A percentile compares a stretch with the other conserved stretches of the same genome.
Conservation (phyloP, 2,888 invertebrate species). For the Cantharis flavilabris region DNA sequence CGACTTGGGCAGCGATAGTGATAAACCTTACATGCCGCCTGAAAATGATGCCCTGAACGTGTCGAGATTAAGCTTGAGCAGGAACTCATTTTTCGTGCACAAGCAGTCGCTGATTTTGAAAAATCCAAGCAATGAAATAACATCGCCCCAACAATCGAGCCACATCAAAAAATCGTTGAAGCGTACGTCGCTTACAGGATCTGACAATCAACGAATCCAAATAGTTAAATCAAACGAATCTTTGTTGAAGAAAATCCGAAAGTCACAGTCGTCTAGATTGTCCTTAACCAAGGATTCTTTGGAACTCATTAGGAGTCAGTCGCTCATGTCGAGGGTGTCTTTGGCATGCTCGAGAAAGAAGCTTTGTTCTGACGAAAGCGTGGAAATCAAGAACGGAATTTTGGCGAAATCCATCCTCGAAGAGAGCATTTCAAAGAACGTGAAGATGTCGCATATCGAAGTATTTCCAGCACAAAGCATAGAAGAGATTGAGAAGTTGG, state of each 20-base stretch:
- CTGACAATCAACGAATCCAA: not conserved
- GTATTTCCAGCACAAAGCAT: slow-evolving; percentile 22
- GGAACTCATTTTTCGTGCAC: slow-evolving; percentile 15
- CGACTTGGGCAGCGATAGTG: not conserved
- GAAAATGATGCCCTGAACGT: not conserved
- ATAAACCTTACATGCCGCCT: not conserved
- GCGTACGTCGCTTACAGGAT: not conserved
- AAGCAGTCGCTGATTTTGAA: slow-evolving; percentile 10
- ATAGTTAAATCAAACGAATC: not conserved
- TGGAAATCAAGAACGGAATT: slow-evolving; percentile 18
- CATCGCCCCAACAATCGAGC: not conserved
- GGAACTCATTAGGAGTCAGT: slow-evolving; percentile 24
- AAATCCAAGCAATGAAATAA: not conserved
- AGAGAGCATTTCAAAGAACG: slow-evolving; percentile 10
- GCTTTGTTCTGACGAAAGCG: slow-evolving; percentile 9
- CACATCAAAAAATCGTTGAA: not conserved
- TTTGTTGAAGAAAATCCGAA: not conserved
- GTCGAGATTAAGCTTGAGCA: slow-evolving; percentile 17
- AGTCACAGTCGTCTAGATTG: slow-evolving; percentile 19
- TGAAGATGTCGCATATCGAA: slow-evolving; percentile 41
- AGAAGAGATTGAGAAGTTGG: not conserved
- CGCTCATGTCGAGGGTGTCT: not conserved
- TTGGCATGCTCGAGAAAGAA: not conserved
- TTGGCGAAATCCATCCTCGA: not conserved
- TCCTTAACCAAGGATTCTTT: slow-evolving; percentile 29